Evolutionary conservation across 1,140 invertebrate genomes (phyloP).

Genomic region (Zelostemma sp.): DNA sequence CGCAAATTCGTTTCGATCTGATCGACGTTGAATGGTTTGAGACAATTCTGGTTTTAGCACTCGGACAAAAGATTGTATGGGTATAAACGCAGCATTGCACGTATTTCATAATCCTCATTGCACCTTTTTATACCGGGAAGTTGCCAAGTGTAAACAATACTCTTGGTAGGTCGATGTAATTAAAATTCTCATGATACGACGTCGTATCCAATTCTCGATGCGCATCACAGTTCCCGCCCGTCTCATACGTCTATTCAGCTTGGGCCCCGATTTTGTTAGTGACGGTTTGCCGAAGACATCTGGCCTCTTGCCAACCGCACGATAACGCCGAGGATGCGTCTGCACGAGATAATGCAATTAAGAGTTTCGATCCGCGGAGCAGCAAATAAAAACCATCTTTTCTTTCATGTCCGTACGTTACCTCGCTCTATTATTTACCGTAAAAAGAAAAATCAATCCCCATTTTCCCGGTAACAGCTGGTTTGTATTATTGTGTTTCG

Average conservation of each 20-base stretch:
- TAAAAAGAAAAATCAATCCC: constrained; percentile 9
- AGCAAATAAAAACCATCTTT: constrained; percentile 26
- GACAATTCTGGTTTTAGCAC: too few species aligned
- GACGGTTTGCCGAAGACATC: constrained; percentile 52
- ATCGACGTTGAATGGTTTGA: too few species aligned
- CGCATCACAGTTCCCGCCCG: constrained; percentile 16
- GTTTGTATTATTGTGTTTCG: constrained; percentile 5
- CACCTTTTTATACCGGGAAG: constrained; percentile 21
- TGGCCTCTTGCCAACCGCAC: constrained; percentile 50
- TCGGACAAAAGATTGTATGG: too few species aligned
- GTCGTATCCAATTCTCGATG: constrained; percentile 29
- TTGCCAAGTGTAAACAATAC: constrained; percentile 48
- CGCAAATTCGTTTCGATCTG: too few species aligned
- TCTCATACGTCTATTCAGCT: constrained; percentile 23
- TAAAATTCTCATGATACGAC: constrained; percentile 52
- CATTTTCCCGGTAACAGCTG: constrained; percentile 15
- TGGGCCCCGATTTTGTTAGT: constrained; percentile 55
- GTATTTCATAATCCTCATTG: constrained; percentile 18
- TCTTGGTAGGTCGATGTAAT: constrained; percentile 54
- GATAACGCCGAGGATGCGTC: constrained; percentile 56
- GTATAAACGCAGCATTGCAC: too few species aligned
- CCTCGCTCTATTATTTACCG: not conserved
- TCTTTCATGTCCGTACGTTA: not conserved
- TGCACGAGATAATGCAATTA: constrained; percentile 63
- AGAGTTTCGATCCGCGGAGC: constrained; percentile 54